phyloP scores from a whole-genome alignment of 1,140 invertebrate genomes.

The Tetramorium parvispinum region DNA sequence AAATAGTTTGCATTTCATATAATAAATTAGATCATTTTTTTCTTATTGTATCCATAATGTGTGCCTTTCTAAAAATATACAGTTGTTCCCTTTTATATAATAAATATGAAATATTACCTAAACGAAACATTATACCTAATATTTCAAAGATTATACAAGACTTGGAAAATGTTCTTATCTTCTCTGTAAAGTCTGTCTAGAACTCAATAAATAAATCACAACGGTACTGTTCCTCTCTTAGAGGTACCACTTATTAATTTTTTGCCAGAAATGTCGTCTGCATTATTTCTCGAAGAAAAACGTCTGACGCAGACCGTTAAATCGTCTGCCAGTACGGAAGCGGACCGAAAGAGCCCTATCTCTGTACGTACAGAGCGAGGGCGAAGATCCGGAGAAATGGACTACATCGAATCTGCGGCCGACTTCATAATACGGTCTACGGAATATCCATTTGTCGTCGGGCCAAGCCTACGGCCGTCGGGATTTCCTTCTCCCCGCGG shows the following conservation, averaged over 20 bases:
- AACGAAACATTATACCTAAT: background rate
- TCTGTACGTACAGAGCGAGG: background rate
- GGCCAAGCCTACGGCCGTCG: conserved; percentile 49
- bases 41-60: background rate
- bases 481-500: conserved; percentile 51
- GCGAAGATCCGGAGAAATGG: conserved; percentile 31
- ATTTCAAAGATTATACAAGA: background rate
- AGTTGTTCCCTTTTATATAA: background rate
- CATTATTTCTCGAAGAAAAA: conserved; percentile 58
- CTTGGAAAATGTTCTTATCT: background rate
- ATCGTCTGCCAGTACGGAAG: conserved; percentile 59
- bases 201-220: conserved; percentile 31
- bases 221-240: conserved; percentile 2
- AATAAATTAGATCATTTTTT: background rate
- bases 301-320: conserved; percentile 53
- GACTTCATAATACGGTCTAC: conserved; percentile 74
- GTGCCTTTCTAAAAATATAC: background rate
- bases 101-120: background rate
- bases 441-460: conserved; percentile 76
- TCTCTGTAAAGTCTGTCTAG: background rate
- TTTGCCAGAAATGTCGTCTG: conserved; percentile 29
- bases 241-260: conserved; percentile 42
- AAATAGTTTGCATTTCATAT: background rate
- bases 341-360: conserved; percentile 41
- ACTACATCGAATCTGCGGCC: conserved; percentile 66